Evolutionary conservation across 2,797 vertebrate species (phyloP), one percentile per base, ranked within the genome.

Genomic region (Urophycis tenuis): DNA sequence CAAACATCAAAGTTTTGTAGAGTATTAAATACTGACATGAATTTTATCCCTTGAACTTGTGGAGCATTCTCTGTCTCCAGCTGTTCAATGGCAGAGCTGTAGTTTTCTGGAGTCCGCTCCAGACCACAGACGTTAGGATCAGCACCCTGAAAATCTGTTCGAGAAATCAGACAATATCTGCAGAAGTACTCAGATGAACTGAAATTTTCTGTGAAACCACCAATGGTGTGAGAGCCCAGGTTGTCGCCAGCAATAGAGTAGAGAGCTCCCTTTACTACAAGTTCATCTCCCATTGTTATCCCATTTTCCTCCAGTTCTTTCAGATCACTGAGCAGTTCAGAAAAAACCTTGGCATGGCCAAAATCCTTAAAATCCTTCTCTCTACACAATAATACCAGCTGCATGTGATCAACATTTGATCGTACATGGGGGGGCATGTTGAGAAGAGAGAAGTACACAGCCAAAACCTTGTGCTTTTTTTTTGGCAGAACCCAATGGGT

Each of bases 371-470:
- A 75, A 31, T 81, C 80, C 11, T 84, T 82, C 49, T 76, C 74
- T 72, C 53, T 15, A 69, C 80, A 84, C 64, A 86, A 29, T 14
- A 82, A 72, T 0, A 78, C 75, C n/a, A 85, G 76, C 1, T 7
- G 35, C 79, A 82, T 84, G 15, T 83, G 85, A 29, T 81, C 81
- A 25, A 64, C 78, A 11, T 85, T 45, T 1, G 79, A 84, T n/a
- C 45, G 22, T 1, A 82, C 34, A 78, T 80, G 74, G 64, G 64
- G 64, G 64, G 64, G 64, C 9, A 69, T 60, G 22, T 69, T 69
- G 19, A 69, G 64, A 22, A 69, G 64, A 22, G 64, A 69, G 64
- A 71, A 53, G 45, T 35, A 35, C 34, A 35, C 34, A 35, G 67
- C 67, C n/a, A 70, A 70, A 70, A 70, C 11, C 11, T 70, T 70